Evolutionary conservation across 1,140 invertebrate species (phyloP), one percentile per base, ranked within the genome.

Genomic region (Neoseiulus cucumeris): DNA sequence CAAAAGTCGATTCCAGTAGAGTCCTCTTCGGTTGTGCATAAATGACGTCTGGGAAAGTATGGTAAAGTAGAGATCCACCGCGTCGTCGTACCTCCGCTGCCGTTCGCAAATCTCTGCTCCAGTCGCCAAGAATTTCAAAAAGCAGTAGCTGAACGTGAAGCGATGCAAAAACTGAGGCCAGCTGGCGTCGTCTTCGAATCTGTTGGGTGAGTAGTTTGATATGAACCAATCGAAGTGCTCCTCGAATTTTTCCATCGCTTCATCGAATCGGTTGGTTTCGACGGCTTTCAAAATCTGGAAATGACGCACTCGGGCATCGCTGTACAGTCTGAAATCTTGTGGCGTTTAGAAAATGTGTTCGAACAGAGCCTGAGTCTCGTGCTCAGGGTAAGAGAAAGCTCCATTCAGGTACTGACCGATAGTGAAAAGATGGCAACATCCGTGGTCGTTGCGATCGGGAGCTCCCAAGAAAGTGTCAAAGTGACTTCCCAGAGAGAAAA

Each of bases 101-200:
- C 51, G 51, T 25, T 59, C 51, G 51, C 14, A 59, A 17, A 59
- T 59, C 22, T 59, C 51, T 17, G 51, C 51, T 14, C 51, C 51
- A 2, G 33, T 25, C 22, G 22, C 22, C 14, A 59, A 20, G 51
- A 25, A 59, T 25, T 20, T 25, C 22, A 59, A 29, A 29, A 59
- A 33, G 51, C 51, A 59, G 22, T 59, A 59, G 22, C 17, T 59
- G 22, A 29, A 59, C 14, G 51, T 29, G 22, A 59, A 59, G 17
- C 51, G 51, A 14, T 59, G 51, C 17, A 59, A 20, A 9, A 20
- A 59, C 17, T 17, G 12, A 29, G 51, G 51, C 22, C 14, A 25
- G 33, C 14, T 14, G 25, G 51, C 51, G 51, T 59, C 51, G 2
- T 59, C 33, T 25, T 25, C 14, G 33, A 59, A 59, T 25, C 22